phyloP scores from a whole-genome alignment of 2,888 invertebrate genomes.

The Apamea sordens region DNA sequence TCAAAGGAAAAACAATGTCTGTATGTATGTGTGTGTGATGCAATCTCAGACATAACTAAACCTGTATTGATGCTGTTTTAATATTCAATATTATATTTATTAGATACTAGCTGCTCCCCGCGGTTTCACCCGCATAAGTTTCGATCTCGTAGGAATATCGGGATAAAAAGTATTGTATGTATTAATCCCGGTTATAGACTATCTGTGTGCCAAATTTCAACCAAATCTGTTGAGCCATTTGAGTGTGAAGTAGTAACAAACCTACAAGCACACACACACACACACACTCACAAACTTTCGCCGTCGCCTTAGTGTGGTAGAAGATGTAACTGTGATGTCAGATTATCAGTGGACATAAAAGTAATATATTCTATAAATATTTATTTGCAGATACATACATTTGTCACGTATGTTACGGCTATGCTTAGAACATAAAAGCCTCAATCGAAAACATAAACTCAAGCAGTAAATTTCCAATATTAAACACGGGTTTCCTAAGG shows the following conservation, averaged over 20 bases:
- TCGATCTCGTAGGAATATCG: too few species aligned
- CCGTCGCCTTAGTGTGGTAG: too few species aligned
- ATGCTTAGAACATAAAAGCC: background rate
- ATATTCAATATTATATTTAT: slow-evolving; percentile 9
- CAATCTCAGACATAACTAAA: slow-evolving; percentile 42
- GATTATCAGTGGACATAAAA: background rate
- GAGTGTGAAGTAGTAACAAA: too few species aligned
- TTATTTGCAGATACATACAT: background rate
- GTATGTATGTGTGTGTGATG: slow-evolving; percentile 27
- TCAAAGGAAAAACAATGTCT: slow-evolving; percentile 31
- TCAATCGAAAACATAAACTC: background rate
- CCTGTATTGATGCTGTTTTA: slow-evolving; percentile 25
- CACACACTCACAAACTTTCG: too few species aligned
- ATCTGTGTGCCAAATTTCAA: too few species aligned
- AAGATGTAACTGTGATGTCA: slow-evolving; percentile 24
- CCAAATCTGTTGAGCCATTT: too few species aligned
- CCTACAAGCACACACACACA: too few species aligned
- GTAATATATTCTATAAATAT: slow-evolving; percentile 8
- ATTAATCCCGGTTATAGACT: too few species aligned
- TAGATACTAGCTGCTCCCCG: background rate
- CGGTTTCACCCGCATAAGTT: too few species aligned
- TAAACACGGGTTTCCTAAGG: background rate
- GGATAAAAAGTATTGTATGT: too few species aligned
- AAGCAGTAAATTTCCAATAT: background rate
- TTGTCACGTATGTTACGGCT: background rate